Evolutionary conservation across 2,113 vertebrate species (phyloP).

Genomic region (Myrmecophaga tridactyla): DNA sequence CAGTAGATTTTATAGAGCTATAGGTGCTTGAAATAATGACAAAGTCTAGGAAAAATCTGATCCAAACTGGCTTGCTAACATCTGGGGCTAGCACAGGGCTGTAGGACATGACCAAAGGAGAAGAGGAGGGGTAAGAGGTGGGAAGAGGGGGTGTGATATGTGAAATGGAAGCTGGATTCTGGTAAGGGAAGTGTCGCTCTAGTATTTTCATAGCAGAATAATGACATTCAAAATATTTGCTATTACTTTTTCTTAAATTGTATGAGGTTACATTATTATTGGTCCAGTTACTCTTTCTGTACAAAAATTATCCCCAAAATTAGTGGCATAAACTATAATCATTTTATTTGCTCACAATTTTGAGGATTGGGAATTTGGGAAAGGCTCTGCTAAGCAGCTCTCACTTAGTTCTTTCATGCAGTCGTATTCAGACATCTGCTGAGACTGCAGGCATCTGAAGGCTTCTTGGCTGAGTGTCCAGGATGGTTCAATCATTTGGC

Average conservation of each 20-base stretch:
- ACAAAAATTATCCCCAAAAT: background rate
- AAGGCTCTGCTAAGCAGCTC: background rate
- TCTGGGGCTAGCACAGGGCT: background rate
- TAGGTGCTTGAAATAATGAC: background rate
- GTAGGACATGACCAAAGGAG: no score
- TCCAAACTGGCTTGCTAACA: background rate
- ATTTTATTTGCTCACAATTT: background rate
- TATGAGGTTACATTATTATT: background rate
- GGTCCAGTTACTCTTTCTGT: background rate
- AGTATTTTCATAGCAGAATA: background rate
- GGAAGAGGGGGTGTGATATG: background rate
- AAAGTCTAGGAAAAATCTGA: background rate
- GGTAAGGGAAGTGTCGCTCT: background rate
- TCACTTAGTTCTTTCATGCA: background rate
- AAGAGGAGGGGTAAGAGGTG: background rate
- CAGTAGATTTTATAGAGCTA: background rate
- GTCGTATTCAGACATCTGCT: background rate
- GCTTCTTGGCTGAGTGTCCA: background rate
- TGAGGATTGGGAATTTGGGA: background rate
- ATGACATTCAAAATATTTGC: background rate
- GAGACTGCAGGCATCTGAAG: background rate
- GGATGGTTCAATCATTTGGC: accelerated
- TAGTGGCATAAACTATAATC: background rate
- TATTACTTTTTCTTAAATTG: conserved; percentile 19
- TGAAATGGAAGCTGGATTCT: background rate